These are phyloP conservation scores for Rhopilema esculentum DNA, from an alignment of 30 jellyfish, hydroid and myxozoan species.

Conservation along the genomic window DNA sequence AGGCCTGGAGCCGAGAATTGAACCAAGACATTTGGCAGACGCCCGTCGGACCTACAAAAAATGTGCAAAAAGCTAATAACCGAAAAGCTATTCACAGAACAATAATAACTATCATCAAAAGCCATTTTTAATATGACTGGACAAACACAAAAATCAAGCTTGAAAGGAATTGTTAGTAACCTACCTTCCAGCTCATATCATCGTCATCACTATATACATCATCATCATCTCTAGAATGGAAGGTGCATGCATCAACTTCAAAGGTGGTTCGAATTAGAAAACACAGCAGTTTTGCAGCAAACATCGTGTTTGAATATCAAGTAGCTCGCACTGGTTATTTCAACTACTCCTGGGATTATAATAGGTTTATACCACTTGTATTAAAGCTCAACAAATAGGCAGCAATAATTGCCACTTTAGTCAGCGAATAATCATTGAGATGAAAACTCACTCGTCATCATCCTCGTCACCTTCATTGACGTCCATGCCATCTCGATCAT, in stretches of 20 bases:
- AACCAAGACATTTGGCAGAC: slow-evolving; percentile 94
- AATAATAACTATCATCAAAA: no score
- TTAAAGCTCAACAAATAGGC: no score
- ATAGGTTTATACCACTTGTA: no score
- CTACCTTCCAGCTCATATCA: slow-evolving; percentile 99
- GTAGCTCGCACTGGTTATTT: no score
- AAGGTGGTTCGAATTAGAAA: not conserved
- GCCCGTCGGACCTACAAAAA: slow-evolving; percentile 90
- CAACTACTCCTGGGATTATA: no score
- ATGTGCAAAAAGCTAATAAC: not conserved
- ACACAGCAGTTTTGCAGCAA: not conserved
- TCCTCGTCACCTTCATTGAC: slow-evolving; percentile 89
- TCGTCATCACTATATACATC: slow-evolving; percentile 99
- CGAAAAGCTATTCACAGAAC: no score
- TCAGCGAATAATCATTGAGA: no score
- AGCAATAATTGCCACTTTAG: no score
- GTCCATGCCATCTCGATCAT: slow-evolving; percentile 60
- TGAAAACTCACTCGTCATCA: slow-evolving; percentile 81
- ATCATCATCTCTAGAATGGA: slow-evolving; percentile 70
- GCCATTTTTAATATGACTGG: no score
- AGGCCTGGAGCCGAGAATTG: slow-evolving; percentile 90
- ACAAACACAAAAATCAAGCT: no score
- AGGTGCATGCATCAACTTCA: no score
- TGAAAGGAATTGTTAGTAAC: not conserved
- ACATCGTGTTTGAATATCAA: no score